Base-by-base conservation (phyloP, 2,888 invertebrate species). In the Eudemis profundana region DNA sequence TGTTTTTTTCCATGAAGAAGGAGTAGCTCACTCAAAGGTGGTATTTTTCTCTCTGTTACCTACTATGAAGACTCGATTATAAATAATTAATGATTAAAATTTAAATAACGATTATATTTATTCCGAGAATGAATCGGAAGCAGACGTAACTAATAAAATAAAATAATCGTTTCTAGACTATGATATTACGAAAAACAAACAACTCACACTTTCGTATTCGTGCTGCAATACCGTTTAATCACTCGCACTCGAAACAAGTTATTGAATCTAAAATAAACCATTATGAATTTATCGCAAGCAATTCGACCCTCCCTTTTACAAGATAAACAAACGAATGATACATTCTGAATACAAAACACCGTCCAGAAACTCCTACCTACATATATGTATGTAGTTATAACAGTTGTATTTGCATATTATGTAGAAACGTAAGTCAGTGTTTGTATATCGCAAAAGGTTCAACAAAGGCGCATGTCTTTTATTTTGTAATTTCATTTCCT, bases 201-300 rank as follows among this genome's bases (percentile, higher is more conserved):
- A 8, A 59, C 64, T 44, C 36, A 64, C 64, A 8, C 12, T 36
- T 14, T 57, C 2, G 36, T n/a, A 17, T 27, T 51, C 14, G 64
- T 42, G 36, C 17, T 14, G 36, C 23, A 50, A 21, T 33, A 15
- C 7, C 50, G 44, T 23, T 50, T 12, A 7, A 44, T 42, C 23
- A 36, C 50, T 50, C 50, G n/a, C 23, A 36, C 50, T 50, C 50
- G n/a, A 17, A 59, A 64, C 50, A 59, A 36, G 50, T 64, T 64
- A 36, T 44, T 59, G 0, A 44, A 36, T 14, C 27, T 57, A 14
- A 59, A 59, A 59, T 44, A 64, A 51, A 44, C 33, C 64, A 64
- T 64, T 50, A 5, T 44, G 36, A 17, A 27, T 15, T 12, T 3
- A 23, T 38, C 3, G 15, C 33, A 23, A 15, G 36, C 42, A 50